A percentile compares a stretch with the other conserved stretches of the same genome.
Evolutionary conservation across 2,888 invertebrate genomes (phyloP).

Genomic region (Xanthia icteritia): DNA sequence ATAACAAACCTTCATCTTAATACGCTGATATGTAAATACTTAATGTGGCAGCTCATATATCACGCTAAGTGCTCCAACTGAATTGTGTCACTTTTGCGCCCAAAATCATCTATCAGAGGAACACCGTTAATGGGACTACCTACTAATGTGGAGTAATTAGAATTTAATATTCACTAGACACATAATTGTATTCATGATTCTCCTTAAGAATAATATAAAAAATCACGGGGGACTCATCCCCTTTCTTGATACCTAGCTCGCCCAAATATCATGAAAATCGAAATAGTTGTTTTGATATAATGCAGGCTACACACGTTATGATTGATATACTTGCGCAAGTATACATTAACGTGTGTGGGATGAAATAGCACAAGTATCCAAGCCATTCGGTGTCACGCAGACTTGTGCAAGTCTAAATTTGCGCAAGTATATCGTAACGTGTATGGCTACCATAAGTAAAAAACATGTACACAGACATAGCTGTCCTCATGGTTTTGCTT

Average conservation of each 20-base stretch:
- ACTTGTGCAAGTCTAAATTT: no score
- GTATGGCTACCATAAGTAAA: no score
- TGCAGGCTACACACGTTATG: no score
- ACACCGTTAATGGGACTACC: conserved; percentile 32
- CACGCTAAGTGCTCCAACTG: conserved; percentile 60
- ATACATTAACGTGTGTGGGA: no score
- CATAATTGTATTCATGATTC: neutral
- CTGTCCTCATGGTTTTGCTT: no score
- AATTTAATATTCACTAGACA: conserved; percentile 16
- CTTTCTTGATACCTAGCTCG: neutral
- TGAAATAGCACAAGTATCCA: no score
- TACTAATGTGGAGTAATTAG: conserved; percentile 46
- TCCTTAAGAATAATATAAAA: neutral
- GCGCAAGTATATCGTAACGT: no score
- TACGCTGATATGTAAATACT: conserved; percentile 38
- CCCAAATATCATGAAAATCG: no score
- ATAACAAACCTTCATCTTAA: conserved; percentile 16
- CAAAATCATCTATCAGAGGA: conserved; percentile 49
- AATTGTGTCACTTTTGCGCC: conserved; percentile 55
- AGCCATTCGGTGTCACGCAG: no score
- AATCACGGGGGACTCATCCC: neutral
- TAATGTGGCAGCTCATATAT: conserved; percentile 56
- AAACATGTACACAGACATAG: no score
- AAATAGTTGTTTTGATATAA: no score
- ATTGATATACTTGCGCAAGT: no score